A percentile compares a stretch with the other conserved stretches of the same genome.
These are phyloP conservation scores for Lasioglossum calceatum DNA, from an alignment of 2,888 invertebrate genomes.

Conservation along the genomic window DNA sequence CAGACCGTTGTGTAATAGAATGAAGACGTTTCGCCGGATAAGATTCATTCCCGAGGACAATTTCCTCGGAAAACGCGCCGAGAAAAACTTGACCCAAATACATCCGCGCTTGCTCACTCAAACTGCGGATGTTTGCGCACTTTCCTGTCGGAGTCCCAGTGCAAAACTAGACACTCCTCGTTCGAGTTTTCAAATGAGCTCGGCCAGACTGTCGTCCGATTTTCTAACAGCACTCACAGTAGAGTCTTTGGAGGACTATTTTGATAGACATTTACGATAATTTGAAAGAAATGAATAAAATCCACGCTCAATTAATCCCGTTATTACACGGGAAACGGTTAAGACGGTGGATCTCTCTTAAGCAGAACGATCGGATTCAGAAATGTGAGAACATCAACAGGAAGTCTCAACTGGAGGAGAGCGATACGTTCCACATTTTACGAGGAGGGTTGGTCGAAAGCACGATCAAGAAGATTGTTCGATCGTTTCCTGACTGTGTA, in stretches of 20 bases:
- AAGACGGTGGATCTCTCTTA: neutral
- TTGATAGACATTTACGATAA: too few relatives aligned
- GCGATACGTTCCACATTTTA: neutral
- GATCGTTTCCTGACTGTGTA: conserved; percentile 5
- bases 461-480: conserved; percentile 19
- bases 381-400: neutral
- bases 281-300: neutral
- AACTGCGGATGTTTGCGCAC: neutral
- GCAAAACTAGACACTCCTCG: neutral
- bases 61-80: neutral
- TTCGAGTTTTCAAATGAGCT: neutral
- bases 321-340: neutral
- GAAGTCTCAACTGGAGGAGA: neutral
- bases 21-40: neutral
- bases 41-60: conserved; percentile 3
- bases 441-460: neutral
- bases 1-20: conserved; percentile 1
- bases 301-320: neutral
- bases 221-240: neutral
- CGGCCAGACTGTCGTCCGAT: neutral
- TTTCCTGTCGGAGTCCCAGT: neutral
- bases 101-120: neutral
- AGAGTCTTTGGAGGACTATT: neutral
- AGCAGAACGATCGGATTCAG: neutral
- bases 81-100: conserved; percentile 12